phyloP scores from a whole-genome alignment of 1,140 invertebrate genomes.

The Saccostrea echinata region DNA sequence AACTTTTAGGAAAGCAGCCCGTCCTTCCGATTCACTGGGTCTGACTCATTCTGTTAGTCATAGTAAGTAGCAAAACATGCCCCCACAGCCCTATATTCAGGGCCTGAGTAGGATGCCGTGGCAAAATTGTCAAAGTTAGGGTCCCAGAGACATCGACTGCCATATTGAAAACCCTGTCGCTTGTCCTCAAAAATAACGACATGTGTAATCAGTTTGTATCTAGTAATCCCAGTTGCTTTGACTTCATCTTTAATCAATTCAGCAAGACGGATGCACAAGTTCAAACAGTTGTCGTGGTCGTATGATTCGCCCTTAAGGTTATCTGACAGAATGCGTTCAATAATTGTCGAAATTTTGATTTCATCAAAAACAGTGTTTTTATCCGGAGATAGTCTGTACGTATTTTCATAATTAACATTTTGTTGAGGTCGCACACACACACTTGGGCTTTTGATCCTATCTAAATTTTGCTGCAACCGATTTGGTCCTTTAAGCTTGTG shows the following conservation, averaged over 20 bases:
- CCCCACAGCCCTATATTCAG: background rate
- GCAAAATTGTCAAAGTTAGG: slow-evolving; percentile 31
- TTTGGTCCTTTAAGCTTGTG: slow-evolving; percentile 13
- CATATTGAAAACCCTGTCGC: slow-evolving; percentile 1
- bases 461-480: background rate
- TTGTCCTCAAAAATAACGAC: slow-evolving; percentile 35
- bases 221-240: slow-evolving; percentile 3
- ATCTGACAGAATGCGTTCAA: background rate
- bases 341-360: background rate
- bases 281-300: background rate
- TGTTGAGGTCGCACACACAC: background rate
- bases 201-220: slow-evolving; percentile 23
- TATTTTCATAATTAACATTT: slow-evolving; percentile 14
- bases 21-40: background rate
- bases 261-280: background rate
- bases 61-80: slow-evolving; percentile 1
- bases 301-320: background rate
- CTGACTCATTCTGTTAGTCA: background rate
- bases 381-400: background rate
- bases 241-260: slow-evolving; percentile 34
- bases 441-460: background rate
- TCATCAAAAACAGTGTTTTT: background rate
- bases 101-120: background rate
- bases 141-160: slow-evolving; percentile 18
- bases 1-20: too few relatives aligned